phyloP scores from a whole-genome alignment of 2,888 invertebrate genomes.

The Ormyrus rosae region DNA sequence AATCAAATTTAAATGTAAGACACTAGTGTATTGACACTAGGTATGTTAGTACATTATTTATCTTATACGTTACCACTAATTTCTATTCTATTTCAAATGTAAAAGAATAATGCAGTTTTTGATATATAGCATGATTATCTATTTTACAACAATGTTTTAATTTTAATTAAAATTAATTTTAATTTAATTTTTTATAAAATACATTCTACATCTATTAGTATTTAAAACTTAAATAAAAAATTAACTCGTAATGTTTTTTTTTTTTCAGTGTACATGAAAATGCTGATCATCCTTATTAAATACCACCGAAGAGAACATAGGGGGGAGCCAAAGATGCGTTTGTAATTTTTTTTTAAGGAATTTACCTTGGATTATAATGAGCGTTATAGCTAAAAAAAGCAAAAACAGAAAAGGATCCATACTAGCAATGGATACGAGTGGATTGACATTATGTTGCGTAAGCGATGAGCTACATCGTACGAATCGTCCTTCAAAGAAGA shows the following conservation, averaged over 20 bases:
- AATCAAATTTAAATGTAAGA: too few species aligned
- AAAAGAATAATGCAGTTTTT: conserved; percentile 44
- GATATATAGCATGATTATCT: too few species aligned
- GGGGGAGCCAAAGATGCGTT: conserved; percentile 75
- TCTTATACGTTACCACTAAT: too few species aligned
- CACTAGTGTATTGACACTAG: too few species aligned
- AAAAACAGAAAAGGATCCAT: conserved; percentile 46
- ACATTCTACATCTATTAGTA: not conserved
- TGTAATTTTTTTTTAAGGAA: conserved; percentile 69
- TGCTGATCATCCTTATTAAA: conserved; percentile 70
- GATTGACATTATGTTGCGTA: conserved; percentile 51
- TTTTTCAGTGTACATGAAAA: conserved; percentile 74
- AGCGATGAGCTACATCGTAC: conserved; percentile 47
- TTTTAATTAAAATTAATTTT: not conserved
- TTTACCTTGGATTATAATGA: conserved; percentile 63
- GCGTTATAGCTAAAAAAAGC: conserved; percentile 47
- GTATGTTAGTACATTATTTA: too few species aligned
- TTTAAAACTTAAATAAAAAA: not conserved
- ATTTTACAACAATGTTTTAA: too few species aligned
- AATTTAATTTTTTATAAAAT: not conserved
- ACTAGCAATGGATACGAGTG: conserved; percentile 52
- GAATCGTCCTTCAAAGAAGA: conserved; percentile 48
- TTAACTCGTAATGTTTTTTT: conserved; percentile 27
- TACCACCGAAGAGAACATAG: conserved; percentile 54
- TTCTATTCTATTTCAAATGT: not conserved